Evolutionary conservation across 2,888 invertebrate genomes (phyloP), one percentile per base, ranked within the genome.

Genomic region (Lagria hirta): DNA sequence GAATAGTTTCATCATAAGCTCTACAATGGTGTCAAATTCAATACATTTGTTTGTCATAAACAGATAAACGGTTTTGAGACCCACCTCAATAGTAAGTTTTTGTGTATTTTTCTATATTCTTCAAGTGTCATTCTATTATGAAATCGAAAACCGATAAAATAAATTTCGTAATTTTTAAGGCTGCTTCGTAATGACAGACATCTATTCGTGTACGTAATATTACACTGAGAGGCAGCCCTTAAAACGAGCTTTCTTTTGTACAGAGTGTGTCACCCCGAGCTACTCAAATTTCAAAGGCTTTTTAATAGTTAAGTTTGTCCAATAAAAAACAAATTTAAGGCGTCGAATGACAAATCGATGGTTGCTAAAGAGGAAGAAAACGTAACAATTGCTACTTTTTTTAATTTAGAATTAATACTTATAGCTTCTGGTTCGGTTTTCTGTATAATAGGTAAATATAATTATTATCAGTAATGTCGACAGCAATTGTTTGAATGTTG

Each of bases 161-260:
- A 20, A 33, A 43, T 40, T 40, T 51, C 38, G 33, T 22, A 45
- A 55, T 57, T 54, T 47, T 53, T 43, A 42, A 45, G 51, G 49
- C 45, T 50, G 23, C 58, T 60, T 59, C 57, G 62, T 64, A 65
- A 66, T 63, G 63, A 62, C 58, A 64, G 51, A 51, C 52, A n/a
- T n/a, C 51, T 55, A 58, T 55, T 48, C 53, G 50, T 43, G 41
- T 40, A 55, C 57, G 68, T 67, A 67, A 68, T 60, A 59, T 59
- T 65, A 67, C 64, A 65, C 66, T 58, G 59, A 58, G 61, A 55
- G 62, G 60, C 60, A 67, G 68, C 68, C 68, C 66, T 68, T 68
- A 68, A 69, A 69, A 68, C 65, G 68, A 68, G 64, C 62, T 60
- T 54, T 57, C 66, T 62, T 66, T 66, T 63, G 61, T 63, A 49